Evolutionary conservation across 2,888 invertebrate species (phyloP), one percentile per base, ranked within the genome.

Genomic region (Agelastica alni): DNA sequence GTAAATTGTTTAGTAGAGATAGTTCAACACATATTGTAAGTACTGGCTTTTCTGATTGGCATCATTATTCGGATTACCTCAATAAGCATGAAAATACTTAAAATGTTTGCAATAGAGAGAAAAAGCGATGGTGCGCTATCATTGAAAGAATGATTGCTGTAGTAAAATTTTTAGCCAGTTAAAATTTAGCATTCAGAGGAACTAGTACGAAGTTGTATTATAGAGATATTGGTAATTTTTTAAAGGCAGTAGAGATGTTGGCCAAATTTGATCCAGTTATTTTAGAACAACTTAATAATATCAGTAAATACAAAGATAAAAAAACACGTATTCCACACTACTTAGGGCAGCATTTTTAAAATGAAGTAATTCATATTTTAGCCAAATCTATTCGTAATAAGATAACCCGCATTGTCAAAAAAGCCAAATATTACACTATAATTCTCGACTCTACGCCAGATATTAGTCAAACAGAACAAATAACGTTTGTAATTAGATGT

Each of bases 41-140:
- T 22, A 22, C 1, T 22, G 1, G 1, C 1, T 22, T 6, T 17
- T 37, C 1, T 12, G 17, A 37, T 14, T 37, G 17, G 17, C 13
- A 13, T 37, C 13, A 13, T 12, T n/a, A n/a, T n/a, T n/a, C n/a
- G n/a, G n/a, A n/a, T n/a, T n/a, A n/a, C n/a, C n/a, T n/a, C n/a
- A n/a, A n/a, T n/a, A n/a, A n/a, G n/a, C n/a, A n/a, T n/a, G n/a
- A n/a, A n/a, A n/a, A n/a, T n/a, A n/a, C n/a, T n/a, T 22, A 41
- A 41, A 45, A 45, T 31, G 45, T 45, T 45, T 45, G 32, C 18
- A 45, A 45, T 47, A n/a, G 47, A 47, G 47, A 47, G 28, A 37
- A 47, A 39, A 47, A 37, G 39, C 37, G 28, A 37, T 47, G 37
- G 47, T 16, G 17, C 47, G 37, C 37, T 14, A 28, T 47, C 28